Base-by-base conservation (phyloP, 30 jellyfish, hydroid and myxozoan genomes). In the Calvadosia cruxmelitensis region DNA sequence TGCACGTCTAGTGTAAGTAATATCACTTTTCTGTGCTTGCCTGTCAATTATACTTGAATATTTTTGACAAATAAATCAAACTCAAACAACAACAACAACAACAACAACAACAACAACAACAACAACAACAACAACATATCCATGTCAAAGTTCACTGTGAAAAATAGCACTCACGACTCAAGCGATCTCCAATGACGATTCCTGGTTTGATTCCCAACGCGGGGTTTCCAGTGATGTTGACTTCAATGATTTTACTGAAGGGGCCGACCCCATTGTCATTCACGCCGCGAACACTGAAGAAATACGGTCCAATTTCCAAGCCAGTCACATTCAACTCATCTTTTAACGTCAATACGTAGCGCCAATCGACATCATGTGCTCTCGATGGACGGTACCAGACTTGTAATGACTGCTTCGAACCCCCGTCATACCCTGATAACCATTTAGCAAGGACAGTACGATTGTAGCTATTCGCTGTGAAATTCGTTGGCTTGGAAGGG, bases 321-420 rank as follows among this genome's bases (percentile, higher is more conserved):
- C 72, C 83, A 16, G 82, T 71, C 29, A 70, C 31, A 27, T 80
- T 74, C 24, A 82, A 70, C 23, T 48, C 84, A 1, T 20, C 20
- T 42, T 10, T 42, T 10, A 5, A 5, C 15, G 57, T 42, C 57
- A 42, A 5, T 10, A 42, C 57, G 20, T 5, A 42, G 57, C 57
- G 57, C 99, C 99, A 91, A 12, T 77, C 63, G 77, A 67, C 73
- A 49, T 91, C 99, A 28, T 80, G 66, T 27, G 66, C 75, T 27
- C 50, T 34, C 5, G 83, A 3, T 0, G 72, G 95, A 3, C 95
- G 99, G 68, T 83, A 77, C 99, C 99, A 91, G 27, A 83, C 50
- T 28, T 91, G 84, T 71, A 82, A 83, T n/a, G 36, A 64, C 57
- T 73, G 89, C 15, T 53, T 76, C 23, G 91, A 63, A 15, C 93